These are phyloP conservation scores for Propithecus perrieri DNA, from an alignment of 2,797 vertebrate genomes.

Conservation along the genomic window DNA sequence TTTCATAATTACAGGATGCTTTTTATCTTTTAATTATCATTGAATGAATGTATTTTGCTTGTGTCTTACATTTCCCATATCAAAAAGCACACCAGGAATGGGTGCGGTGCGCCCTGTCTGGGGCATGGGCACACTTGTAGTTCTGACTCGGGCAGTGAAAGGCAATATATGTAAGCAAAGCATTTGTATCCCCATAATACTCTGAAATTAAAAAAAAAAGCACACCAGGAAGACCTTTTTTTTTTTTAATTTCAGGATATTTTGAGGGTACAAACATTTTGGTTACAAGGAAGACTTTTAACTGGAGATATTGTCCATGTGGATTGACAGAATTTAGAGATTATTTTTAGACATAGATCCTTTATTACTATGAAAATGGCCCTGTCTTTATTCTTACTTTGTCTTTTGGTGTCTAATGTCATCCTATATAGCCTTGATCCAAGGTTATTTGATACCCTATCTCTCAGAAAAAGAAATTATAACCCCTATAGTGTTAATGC, in stretches of 20 bases:
- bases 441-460: neutral
- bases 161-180: too few species aligned
- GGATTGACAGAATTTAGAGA: neutral
- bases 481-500: neutral
- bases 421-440: neutral
- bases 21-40: neutral
- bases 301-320: neutral
- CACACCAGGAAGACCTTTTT: neutral
- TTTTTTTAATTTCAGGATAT: too few species aligned
- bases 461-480: neutral
- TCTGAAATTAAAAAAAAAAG: neutral
- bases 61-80: neutral
- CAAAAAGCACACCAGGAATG: neutral
- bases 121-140: too few species aligned
- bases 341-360: neutral
- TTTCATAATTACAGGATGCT: neutral
- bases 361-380: neutral
- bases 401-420: neutral
- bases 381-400: neutral
- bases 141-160: too few species aligned
- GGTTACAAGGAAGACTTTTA: neutral
- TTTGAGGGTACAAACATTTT: too few species aligned
- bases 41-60: neutral
- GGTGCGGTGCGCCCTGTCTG: too few species aligned
- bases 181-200: too few species aligned